These are phyloP conservation scores for Euura lappo DNA, from an alignment of 1,140 invertebrate species.

Conservation along the genomic window DNA sequence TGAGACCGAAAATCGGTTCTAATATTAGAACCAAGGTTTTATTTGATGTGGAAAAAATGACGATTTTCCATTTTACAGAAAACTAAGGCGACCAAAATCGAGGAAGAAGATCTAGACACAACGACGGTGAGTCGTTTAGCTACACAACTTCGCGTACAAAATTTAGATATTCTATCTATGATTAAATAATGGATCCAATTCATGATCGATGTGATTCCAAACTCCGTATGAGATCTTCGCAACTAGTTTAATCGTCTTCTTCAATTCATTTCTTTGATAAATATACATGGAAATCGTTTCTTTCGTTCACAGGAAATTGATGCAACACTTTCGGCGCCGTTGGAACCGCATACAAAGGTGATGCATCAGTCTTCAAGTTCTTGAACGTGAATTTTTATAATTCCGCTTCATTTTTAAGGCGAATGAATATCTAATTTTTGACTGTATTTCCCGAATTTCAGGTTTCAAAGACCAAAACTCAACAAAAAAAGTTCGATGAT, in stretches of 20 bases:
- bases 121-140: not conserved
- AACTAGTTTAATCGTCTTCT: not conserved
- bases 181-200: slow-evolving; percentile 7
- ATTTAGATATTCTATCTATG: not conserved
- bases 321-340: not conserved
- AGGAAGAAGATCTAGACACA: not conserved
- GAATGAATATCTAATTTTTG: no score
- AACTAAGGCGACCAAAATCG: not conserved
- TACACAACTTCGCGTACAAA: not conserved
- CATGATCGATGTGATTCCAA: not conserved
- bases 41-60: not conserved
- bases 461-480: no score
- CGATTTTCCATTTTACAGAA: not conserved
- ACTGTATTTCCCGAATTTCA: no score
- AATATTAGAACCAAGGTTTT: not conserved
- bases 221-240: not conserved
- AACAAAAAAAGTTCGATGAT: not conserved
- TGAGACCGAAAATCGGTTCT: not conserved
- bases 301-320: not conserved
- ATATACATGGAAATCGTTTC: not conserved
- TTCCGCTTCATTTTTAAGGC: no score
- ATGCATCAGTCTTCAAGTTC: not conserved
- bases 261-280: not conserved
- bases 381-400: no score
- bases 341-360: not conserved